A percentile compares a stretch with the other conserved stretches of the same genome.
phyloP scores from a whole-genome alignment of 2,113 vertebrate species.

The Paradoxurus hermaphroditus region DNA sequence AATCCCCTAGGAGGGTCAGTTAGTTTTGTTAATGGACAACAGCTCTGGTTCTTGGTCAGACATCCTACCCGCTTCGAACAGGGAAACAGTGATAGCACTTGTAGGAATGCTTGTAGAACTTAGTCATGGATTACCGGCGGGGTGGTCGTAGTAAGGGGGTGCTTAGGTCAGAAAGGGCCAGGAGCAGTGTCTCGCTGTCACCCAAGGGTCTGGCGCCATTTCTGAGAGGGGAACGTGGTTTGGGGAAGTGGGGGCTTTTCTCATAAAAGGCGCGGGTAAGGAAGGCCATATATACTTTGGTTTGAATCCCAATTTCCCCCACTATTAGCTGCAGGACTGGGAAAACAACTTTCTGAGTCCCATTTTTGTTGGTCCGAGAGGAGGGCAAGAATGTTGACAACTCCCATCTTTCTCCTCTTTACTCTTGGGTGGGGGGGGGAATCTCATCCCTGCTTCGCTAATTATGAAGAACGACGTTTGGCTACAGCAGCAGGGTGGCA shows the following conservation, averaged over 20 bases:
- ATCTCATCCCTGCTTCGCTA: not conserved
- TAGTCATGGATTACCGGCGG: not conserved
- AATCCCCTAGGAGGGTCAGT: not conserved
- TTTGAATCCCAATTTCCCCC: not conserved
- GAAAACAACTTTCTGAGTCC: not conserved
- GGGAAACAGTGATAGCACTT: not conserved
- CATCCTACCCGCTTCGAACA: not conserved
- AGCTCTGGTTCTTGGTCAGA: slow-evolving; percentile 5
- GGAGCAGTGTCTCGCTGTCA: not conserved
- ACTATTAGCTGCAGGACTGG: not conserved
- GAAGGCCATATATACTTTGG: not conserved
- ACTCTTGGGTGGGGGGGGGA: not conserved
- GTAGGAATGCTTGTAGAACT: not conserved
- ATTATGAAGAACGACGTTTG: not conserved
- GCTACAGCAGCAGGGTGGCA: not conserved
- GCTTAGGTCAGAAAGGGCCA: slow-evolving; percentile 24
- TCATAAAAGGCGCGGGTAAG: not conserved
- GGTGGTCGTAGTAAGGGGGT: not conserved
- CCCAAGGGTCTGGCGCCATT: not conserved
- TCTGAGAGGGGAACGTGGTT: not conserved
- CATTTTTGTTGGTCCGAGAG: not conserved
- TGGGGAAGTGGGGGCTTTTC: slow-evolving; percentile 18
- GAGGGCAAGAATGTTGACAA: not conserved
- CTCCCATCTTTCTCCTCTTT: not conserved
- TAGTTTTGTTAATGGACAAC: not conserved